phyloP scores from a whole-genome alignment of 2,113 vertebrate genomes.

The Narcine bancroftii region DNA sequence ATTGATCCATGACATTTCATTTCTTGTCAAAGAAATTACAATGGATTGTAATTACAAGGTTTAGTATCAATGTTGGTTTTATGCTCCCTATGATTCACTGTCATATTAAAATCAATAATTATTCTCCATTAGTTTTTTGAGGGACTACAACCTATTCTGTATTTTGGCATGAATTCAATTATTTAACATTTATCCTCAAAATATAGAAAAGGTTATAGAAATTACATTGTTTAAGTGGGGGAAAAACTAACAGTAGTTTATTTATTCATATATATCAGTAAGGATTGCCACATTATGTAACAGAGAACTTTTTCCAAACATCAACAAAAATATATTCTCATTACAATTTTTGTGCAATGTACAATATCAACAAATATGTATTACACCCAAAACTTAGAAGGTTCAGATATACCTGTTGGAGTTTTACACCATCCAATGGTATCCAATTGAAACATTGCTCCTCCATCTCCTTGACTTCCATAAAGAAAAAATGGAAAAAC shows the following conservation, averaged over 20 bases:
- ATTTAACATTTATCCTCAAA: neutral
- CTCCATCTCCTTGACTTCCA: no score
- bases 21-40: neutral
- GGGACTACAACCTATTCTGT: no score
- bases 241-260: neutral
- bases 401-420: neutral
- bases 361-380: neutral
- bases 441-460: no score
- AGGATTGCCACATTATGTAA: neutral
- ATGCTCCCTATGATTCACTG: neutral
- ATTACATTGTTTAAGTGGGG: neutral
- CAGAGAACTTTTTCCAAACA: neutral
- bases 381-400: neutral
- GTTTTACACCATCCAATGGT: no score
- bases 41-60: neutral
- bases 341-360: neutral
- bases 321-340: neutral
- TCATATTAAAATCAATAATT: neutral
- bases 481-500: no score
- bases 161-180: constrained; percentile 5
- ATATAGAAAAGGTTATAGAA: no score
- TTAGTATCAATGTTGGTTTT: neutral
- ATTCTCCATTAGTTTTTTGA: neutral
- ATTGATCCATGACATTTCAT: neutral
- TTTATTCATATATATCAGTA: neutral